A percentile compares a stretch with the other conserved stretches of the same genome.
phyloP scores from a whole-genome alignment of 2,797 vertebrate species.

The Poeciliopsis gracilis region DNA sequence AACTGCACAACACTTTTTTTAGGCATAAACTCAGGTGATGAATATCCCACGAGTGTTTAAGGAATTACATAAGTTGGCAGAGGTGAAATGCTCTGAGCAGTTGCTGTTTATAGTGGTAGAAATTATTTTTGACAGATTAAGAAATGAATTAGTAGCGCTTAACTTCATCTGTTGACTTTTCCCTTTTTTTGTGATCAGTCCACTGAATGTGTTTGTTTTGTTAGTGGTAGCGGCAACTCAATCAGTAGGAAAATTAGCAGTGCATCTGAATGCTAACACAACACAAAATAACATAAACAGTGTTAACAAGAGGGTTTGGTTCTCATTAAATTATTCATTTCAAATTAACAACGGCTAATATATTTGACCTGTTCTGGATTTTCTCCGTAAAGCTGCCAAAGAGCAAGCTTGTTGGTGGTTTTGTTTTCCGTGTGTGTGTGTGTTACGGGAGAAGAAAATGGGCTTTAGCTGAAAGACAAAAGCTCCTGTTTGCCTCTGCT shows the following conservation, averaged over 20 bases:
- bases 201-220: background rate
- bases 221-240: background rate
- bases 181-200: background rate
- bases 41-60: background rate
- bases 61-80: background rate
- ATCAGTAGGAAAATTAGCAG: background rate
- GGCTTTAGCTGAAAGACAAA: conserved; percentile 14
- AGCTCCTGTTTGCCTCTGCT: background rate
- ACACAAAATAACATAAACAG: background rate
- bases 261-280: background rate
- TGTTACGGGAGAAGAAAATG: background rate
- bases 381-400: background rate
- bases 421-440: background rate
- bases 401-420: conserved; percentile 2
- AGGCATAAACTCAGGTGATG: background rate
- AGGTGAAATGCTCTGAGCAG: too few relatives aligned
- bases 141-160: background rate
- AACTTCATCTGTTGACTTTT: background rate
- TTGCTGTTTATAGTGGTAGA: too few relatives aligned
- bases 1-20: background rate
- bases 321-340: background rate
- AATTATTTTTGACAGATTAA: background rate
- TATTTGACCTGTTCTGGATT: conserved; percentile 6
- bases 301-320: background rate
- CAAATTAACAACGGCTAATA: background rate